phyloP scores from a whole-genome alignment of 2,113 vertebrate genomes.

The Clupea harengus region DNA sequence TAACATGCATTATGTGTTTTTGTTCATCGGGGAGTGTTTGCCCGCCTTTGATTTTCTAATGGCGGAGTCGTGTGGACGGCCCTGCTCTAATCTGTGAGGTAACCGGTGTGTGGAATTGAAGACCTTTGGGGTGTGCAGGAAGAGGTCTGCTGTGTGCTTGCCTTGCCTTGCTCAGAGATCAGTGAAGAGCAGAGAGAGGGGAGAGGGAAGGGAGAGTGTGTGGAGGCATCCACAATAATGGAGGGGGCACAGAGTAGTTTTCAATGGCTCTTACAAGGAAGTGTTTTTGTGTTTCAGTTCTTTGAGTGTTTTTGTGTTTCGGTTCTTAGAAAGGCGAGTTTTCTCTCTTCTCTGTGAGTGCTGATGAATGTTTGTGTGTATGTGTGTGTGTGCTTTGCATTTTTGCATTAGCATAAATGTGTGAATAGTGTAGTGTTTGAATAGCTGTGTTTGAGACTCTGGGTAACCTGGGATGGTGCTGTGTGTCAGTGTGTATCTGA shows the following conservation, averaged over 20 bases:
- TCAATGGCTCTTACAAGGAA: too few relatives aligned
- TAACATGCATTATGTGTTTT: conserved; percentile 21
- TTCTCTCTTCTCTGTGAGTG: not conserved
- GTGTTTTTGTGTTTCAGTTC: too few relatives aligned
- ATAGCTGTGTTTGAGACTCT: not conserved
- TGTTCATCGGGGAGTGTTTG: conserved; percentile 3
- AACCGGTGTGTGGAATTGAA: conserved; percentile 10
- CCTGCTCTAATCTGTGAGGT: not conserved
- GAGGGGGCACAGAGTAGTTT: too few relatives aligned
- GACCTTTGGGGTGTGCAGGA: not conserved
- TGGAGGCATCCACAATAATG: not conserved
- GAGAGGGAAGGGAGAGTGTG: not conserved
- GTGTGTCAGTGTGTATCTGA: not conserved
- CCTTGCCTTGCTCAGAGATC: not conserved
- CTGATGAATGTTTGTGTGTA: conserved; percentile 3
- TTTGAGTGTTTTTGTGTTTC: too few relatives aligned
- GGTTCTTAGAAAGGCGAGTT: too few relatives aligned
- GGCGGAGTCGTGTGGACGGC: not conserved
- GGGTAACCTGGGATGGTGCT: not conserved
- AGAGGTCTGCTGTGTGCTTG: not conserved
- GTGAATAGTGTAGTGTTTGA: not conserved
- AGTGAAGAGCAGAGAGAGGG: not conserved
- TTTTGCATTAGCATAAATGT: not conserved
- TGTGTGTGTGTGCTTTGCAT: not conserved
- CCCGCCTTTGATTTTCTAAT: not conserved